Evolutionary conservation across 2,888 invertebrate genomes (phyloP), one percentile per base, ranked within the genome.

Genomic region (Geotrupes spiniger): DNA sequence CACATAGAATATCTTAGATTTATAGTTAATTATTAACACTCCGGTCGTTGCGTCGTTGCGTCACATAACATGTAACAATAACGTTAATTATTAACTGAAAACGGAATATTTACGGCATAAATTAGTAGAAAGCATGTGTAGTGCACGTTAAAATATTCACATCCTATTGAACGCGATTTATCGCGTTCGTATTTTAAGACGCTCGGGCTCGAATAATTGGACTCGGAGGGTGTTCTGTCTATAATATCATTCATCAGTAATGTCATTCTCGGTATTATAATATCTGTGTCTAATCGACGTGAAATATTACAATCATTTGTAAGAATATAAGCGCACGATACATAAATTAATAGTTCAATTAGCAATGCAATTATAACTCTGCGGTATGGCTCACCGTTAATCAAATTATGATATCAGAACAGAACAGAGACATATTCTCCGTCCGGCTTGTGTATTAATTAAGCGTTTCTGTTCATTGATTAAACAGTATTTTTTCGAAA

Each of bases 271-370:
- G 43, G 49, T 51, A 52, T 58, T 58, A 60, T 60, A 62, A 62
- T 62, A 56, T 57, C 56, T 56, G 54, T 57, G 60, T 54, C 61
- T 62, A 65, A 66, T 66, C 62, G 62, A 49, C 45, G 53, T 65
- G 61, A 66, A 62, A 61, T 66, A 66, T 63, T 56, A 55, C 62
- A 56, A 61, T 64, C 68, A 65, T 68, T 64, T 65, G 60, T 63
- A 61, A 57, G 57, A 60, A 55, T 62, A 59, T 61, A 58, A 65
- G 63, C 55, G 64, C 58, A 46, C 59, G 58, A 64, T 63, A 62
- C 66, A 67, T 69, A 69, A 69, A 68, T 69, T 65, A 65, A 62
- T 60, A 57, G 60, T 63, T 65, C 68, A 68, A 69, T 69, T 69
- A 69, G 64, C 63, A 58, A 64, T 63, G 68, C 66, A 68, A 69